Base-by-base conservation (phyloP, 2,797 vertebrate species). In the Sciurus carolinensis region DNA sequence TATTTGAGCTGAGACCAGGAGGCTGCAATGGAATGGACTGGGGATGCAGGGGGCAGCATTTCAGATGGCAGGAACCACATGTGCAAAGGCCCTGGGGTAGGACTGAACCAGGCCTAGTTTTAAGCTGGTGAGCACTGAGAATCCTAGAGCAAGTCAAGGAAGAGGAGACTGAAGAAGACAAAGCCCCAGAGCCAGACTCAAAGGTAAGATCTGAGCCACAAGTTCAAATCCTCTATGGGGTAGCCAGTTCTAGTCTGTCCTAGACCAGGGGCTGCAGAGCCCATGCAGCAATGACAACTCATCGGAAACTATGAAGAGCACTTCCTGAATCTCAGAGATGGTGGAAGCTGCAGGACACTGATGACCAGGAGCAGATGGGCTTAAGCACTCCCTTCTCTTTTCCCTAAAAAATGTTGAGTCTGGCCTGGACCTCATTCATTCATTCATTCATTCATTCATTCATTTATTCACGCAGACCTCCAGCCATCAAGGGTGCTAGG, bases 121-220 rank as follows among this genome's bases (percentile, higher is more conserved):
- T 72, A 42, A 91, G 47, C 57, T 80, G 20, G 2, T 69, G 50
- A 80, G 0, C 62, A 5, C 66, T 64, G 69, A 57, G 76, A 57
- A 54, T 87, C 72, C 22, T 50, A 75, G 84, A 81, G 62, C 11
- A 84, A 64, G 9, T 26, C 2, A 14, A 81, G 81, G 24, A 73
- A 57, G 73, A 81, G 75, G 66, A 94, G 90, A 72, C 18, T 52
- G 69, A 42, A 39, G 50, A 80, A 52, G 84, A 30, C 30, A 30
- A 83, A 79, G 50, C 14, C 42, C 66, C 57, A n/a, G 77, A 84
- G 54, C 62, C 24, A 44, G 12, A 39, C 57, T 92, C 42, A 44
- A 59, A 24, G n/a, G 15, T n/a, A 54, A 95, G 36, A 33, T 54
- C 73, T 87, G 82, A 87, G 44, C 42, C 83, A 72, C 71, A 93